Percentiles rank a stretch among this genome's conserved stretches.
Evolutionary conservation across 2,888 invertebrate species (phyloP).

Genomic region (Epistrophe eligans): DNA sequence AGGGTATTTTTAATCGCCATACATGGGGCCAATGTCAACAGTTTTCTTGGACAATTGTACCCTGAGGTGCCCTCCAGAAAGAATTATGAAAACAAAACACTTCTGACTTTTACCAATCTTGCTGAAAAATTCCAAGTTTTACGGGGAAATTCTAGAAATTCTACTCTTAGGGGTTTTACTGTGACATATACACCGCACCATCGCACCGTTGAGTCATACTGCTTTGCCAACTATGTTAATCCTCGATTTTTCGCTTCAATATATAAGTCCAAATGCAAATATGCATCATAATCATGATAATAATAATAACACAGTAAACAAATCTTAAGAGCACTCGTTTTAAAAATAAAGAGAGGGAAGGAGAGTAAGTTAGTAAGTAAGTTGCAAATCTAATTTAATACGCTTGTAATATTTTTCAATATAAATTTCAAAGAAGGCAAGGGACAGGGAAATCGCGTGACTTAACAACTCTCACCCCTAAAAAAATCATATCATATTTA

Average conservation of each 20-base stretch:
- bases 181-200: background rate
- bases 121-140: too few relatives aligned
- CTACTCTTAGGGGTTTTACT: too few relatives aligned
- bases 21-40: too few relatives aligned
- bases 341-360: background rate
- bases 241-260: conserved; percentile 55
- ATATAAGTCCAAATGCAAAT: conserved; percentile 56
- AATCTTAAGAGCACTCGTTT: background rate
- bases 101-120: too few relatives aligned
- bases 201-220: background rate
- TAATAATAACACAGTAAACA: conserved; percentile 8
- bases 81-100: too few relatives aligned
- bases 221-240: conserved; percentile 27
- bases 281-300: background rate
- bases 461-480: conserved; percentile 32
- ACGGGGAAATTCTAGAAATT: too few relatives aligned
- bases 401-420: conserved; percentile 52
- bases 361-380: background rate
- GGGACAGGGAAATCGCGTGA: conserved; percentile 34
- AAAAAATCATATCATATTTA: conserved; percentile 64
- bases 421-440: conserved; percentile 5
- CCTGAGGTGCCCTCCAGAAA: too few relatives aligned
- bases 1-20: too few relatives aligned
- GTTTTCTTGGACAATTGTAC: too few relatives aligned
- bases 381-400: conserved; percentile 66